Base-by-base conservation (phyloP, 1,140 invertebrate genomes). In the Zophobas morio region DNA sequence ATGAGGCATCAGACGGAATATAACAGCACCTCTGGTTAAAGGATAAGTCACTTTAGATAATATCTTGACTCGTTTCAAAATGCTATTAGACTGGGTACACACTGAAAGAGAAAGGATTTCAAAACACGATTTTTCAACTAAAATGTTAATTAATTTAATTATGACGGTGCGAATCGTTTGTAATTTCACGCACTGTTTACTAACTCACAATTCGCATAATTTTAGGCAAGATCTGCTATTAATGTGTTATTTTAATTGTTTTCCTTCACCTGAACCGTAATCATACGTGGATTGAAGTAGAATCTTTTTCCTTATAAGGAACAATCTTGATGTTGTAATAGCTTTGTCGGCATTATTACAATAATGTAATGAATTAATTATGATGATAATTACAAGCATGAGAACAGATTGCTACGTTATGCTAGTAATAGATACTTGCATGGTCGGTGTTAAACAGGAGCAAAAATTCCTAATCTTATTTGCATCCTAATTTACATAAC, bases 131-230 rank as follows among this genome's bases (percentile, higher is more conserved):
- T 36, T 60, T 60, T 66, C n/a, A 1, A 42, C 37, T 42, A 66
- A 66, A 66, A 66, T 66, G 60, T 66, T 66, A 66, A 66, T 66
- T 66, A 66, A 42, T 66, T 66, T 66, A 66, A 66, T 66, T 66
- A 66, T 42, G 39, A 66, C 42, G 39, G 37, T 32, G 60, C 60
- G 39, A 66, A 40, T 66, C 60, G 60, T 66, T 66, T 66, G 37
- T 66, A 66, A 66, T 66, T 66, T 66, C 60, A 66, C 39, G 60
- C 60, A 66, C 60, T 66, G 60, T 8, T 66, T 66, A 66, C 20
- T 39, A 39, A 42, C 60, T 39, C 20, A 42, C 60, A 66, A 66
- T 66, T 66, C 60, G 60, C 60, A 66, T 66, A 66, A 66, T 40
- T 66, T 66, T 66, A 66, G 60, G 60, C 60, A 66, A 66, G 60